phyloP scores from a whole-genome alignment of 1,140 invertebrate species.

The Andrena cerasifolii region DNA sequence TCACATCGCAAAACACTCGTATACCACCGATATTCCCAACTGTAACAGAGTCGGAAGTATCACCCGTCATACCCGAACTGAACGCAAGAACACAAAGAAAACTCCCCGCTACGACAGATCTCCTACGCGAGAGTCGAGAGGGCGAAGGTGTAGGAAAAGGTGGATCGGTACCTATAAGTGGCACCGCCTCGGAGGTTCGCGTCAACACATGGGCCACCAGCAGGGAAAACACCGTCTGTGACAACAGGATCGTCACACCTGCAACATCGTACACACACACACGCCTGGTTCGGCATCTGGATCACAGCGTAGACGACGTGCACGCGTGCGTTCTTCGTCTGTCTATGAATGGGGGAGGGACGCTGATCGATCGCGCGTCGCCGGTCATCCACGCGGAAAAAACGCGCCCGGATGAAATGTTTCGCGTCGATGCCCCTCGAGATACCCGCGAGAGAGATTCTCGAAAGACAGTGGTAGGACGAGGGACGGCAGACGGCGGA shows the following conservation, averaged over 20 bases:
- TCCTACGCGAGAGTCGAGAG: constrained; percentile 4
- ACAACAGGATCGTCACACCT: constrained; percentile 99
- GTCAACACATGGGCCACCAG: constrained; percentile 98
- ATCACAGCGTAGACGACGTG: constrained; percentile 75
- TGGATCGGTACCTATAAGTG: constrained; percentile 93
- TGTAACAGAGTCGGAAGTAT: no score
- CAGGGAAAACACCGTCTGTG: constrained; percentile 99
- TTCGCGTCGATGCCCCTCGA: neutral
- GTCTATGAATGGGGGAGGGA: neutral
- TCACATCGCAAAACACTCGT: no score
- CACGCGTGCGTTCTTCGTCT: constrained; percentile 61
- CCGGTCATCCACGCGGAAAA: neutral
- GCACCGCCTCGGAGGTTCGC: constrained; percentile 98
- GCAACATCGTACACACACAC: constrained; percentile 85
- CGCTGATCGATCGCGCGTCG: constrained; percentile 4
- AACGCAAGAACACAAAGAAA: neutral
- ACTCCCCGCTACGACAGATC: constrained; percentile 31
- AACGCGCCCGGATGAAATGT: constrained; percentile 18
- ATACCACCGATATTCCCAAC: no score
- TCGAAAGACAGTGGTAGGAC: neutral
- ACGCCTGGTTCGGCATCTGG: constrained; percentile 58
- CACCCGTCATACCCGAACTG: no score
- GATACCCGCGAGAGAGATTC: constrained; percentile 19
- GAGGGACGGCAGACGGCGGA: constrained; percentile 8
- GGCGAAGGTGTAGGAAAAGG: constrained; percentile 45